Conservation (phyloP, 2,797 vertebrate species). For the Cyprinella venusta region DNA sequence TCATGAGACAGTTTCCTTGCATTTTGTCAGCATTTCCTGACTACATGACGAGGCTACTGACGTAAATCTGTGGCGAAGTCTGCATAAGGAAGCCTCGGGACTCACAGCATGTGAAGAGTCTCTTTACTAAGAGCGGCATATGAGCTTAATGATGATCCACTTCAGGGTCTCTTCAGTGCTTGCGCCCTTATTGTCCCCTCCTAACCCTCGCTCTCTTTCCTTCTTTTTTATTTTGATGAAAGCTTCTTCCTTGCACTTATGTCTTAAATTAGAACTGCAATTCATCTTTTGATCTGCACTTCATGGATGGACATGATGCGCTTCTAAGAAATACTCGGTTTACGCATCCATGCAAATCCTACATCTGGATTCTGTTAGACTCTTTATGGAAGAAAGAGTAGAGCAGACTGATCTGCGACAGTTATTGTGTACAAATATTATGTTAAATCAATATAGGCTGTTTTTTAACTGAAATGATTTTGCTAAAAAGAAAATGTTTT, state of each 20-base stretch:
- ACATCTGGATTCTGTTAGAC: conserved; percentile 4
- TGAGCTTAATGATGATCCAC: conserved; percentile 55
- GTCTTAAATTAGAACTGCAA: conserved; percentile 43
- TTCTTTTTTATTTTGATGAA: conserved; percentile 25
- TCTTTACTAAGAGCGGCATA: conserved; percentile 44
- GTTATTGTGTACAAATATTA: background rate
- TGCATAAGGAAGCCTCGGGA: conserved; percentile 25
- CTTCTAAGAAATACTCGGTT: conserved; percentile 16
- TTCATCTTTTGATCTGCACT: conserved; percentile 48
- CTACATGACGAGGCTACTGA: conserved; percentile 25
- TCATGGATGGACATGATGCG: background rate
- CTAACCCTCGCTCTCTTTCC: conserved; percentile 59
- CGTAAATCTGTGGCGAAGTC: conserved; percentile 9
- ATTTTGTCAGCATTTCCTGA: background rate
- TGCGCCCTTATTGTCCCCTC: conserved; percentile 47
- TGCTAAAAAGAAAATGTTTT: background rate
- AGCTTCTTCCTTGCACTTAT: background rate
- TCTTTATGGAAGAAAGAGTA: background rate
- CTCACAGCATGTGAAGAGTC: conserved; percentile 66
- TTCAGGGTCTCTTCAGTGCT: conserved; percentile 44
- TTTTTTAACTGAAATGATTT: background rate
- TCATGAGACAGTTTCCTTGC: background rate
- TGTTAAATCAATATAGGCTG: background rate
- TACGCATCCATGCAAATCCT: background rate
- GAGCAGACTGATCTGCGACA: background rate